Base-by-base conservation (phyloP, 2,797 vertebrate species). In the Salmo trutta region DNA sequence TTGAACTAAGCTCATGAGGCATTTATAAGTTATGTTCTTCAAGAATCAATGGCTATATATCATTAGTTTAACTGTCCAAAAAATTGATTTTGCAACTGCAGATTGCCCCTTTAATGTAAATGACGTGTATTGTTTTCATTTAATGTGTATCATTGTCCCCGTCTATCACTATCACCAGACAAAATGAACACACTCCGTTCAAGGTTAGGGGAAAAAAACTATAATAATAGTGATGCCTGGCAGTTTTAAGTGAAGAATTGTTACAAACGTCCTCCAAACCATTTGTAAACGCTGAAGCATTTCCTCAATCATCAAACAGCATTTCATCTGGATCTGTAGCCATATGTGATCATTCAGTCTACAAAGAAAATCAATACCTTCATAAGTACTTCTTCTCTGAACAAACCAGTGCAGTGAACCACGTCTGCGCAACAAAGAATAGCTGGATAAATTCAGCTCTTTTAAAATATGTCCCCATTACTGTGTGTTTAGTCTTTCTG, bases 241-340 rank as follows among this genome's bases (percentile, higher is more conserved):
- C 5, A 0, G 16, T 14, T 17, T 68, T 68, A 31, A 64, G 59
- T 64, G 59, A 68, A 67, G 5, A 67, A 10, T 16, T 16, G 65
- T 67, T 67, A 33, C 16, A 19, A 19, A 19, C 56, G n/a, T 6
- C 41, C 41, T 47, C 16, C 27, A 29, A 21, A 62, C 16, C 19
- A 67, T 21, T 71, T 3, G 21, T 74, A 74, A 74, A 79, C 52
- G 52, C 54, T 17, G 54, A 68, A n/a, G 3, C 21, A 78, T 83
- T 77, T 82, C 71, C 41, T 71, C 17, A 1, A 0, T 75, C 59
- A 74, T 47, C 41, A 47, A 47, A 47, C 41, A 14, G 68, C 27
- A 24, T 36, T 54, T 59, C 62, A 73, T 59, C 17, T 79, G 16
- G 54, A 75, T 59, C 41, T 47, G 10, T 47, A 47, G 41, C 41